Percentiles rank a stretch among this genome's conserved stretches.
Evolutionary conservation across 1,140 invertebrate genomes (phyloP).

Genomic region (Zaprionus africanus): DNA sequence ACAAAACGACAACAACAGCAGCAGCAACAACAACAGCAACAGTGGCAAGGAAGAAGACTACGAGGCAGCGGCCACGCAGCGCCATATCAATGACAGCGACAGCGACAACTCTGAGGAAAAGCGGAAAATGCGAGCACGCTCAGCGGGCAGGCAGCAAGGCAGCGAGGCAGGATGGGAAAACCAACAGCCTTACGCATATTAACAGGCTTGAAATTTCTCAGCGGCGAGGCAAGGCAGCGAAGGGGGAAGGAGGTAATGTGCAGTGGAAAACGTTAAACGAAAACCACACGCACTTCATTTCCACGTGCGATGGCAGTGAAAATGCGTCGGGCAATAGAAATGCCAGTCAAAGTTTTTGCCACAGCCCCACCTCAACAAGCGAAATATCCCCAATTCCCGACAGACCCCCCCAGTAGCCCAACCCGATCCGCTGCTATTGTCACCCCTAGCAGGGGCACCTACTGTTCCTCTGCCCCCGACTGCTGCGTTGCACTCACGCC

Average conservation of each 20-base stretch:
- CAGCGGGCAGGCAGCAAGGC: slow-evolving; percentile 20
- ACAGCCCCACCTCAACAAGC: slow-evolving; percentile 29
- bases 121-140: slow-evolving; percentile 25
- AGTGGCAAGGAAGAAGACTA: slow-evolving; percentile 21
- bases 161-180: slow-evolving; percentile 7
- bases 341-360: slow-evolving; percentile 53
- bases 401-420: not conserved
- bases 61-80: slow-evolving; percentile 14
- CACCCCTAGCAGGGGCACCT: not conserved
- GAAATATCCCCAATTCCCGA: slow-evolving; percentile 1
- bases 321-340: slow-evolving; percentile 47
- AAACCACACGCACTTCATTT: slow-evolving; percentile 57
- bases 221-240: not conserved
- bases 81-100: slow-evolving; percentile 68
- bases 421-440: not conserved
- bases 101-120: slow-evolving; percentile 33
- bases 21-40: slow-evolving; percentile 6
- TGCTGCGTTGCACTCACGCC: not conserved
- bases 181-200: slow-evolving; percentile 71
- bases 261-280: slow-evolving; percentile 45
- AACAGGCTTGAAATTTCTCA: slow-evolving; percentile 66
- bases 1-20: slow-evolving; percentile 48
- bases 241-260: not conserved
- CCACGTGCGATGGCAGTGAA: slow-evolving; percentile 39
- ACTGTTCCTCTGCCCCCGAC: not conserved